Percentiles rank a stretch among this genome's conserved stretches.
Evolutionary conservation across 2,113 vertebrate genomes (phyloP).

Genomic region (Leptobrachium ailaonicum): DNA sequence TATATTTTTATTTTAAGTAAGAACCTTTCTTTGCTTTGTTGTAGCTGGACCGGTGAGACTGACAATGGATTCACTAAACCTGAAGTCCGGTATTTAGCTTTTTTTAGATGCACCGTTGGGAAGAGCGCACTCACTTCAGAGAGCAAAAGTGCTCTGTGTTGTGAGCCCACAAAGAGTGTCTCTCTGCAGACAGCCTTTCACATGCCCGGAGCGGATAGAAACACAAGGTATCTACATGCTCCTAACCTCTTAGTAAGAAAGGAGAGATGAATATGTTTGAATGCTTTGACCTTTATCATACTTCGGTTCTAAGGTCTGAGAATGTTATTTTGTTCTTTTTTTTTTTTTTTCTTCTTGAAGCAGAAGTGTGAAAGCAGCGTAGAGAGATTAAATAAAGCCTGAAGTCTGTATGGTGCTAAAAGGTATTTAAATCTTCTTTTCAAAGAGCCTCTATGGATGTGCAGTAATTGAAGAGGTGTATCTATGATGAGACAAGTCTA

Average conservation of each 20-base stretch:
- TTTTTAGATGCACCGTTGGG: constrained; percentile 19
- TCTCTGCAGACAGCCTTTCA: constrained; percentile 29
- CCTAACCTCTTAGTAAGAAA: constrained; percentile 37
- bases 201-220: constrained; percentile 4
- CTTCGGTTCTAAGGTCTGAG: constrained; percentile 21
- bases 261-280: constrained; percentile 45
- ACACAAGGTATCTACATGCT: constrained; percentile 32
- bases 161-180: constrained; percentile 19
- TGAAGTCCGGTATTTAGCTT: neutral
- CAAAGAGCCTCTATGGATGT: constrained; percentile 34
- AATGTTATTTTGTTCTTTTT: constrained; percentile 40
- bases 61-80: neutral
- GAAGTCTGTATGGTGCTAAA: constrained; percentile 39
- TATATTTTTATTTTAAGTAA: too few relatives aligned
- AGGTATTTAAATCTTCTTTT: constrained; percentile 40
- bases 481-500: constrained; percentile 4
- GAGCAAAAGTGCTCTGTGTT: constrained; percentile 6
- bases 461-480: constrained; percentile 39
- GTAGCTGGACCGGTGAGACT: neutral
- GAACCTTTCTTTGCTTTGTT: too few relatives aligned
- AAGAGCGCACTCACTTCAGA: constrained; percentile 19
- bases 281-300: constrained; percentile 45
- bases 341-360: constrained; percentile 39
- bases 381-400: constrained; percentile 43
- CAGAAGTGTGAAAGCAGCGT: constrained; percentile 32